Evolutionary conservation across 2,888 invertebrate genomes (phyloP).

Genomic region (Thereva unica): DNA sequence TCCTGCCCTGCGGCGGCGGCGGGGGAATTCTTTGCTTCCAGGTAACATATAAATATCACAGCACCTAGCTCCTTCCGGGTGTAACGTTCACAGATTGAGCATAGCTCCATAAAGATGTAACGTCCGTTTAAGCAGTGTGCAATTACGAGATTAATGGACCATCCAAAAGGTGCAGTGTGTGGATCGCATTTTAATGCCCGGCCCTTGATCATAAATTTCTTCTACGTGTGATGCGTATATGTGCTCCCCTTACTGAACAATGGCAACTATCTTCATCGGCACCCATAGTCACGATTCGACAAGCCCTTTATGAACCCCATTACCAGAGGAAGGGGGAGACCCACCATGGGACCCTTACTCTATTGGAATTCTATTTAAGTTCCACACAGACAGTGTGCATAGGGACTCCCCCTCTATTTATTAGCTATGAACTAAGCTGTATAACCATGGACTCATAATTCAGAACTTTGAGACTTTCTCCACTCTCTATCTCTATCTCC

Average conservation of each 20-base stretch:
- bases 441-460: not conserved
- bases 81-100: slow-evolving; percentile 7
- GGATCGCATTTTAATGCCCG: slow-evolving; percentile 10
- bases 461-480: slow-evolving; percentile 3
- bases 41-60: slow-evolving; percentile 9
- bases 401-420: not conserved
- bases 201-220: slow-evolving; percentile 10
- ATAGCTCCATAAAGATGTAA: not conserved
- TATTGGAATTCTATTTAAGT: slow-evolving; percentile 7
- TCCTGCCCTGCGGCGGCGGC: no score
- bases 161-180: slow-evolving; percentile 11
- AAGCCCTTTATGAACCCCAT: slow-evolving; percentile 1
- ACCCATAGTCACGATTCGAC: no score
- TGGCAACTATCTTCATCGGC: no score
- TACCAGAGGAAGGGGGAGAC: not conserved
- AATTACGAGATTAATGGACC: slow-evolving; percentile 21
- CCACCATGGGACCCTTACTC: not conserved
- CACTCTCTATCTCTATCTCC: no score
- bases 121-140: slow-evolving; percentile 5
- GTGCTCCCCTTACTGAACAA: no score
- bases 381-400: not conserved
- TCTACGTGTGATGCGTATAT: no score
- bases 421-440: not conserved
- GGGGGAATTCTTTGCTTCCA: slow-evolving; percentile 4
- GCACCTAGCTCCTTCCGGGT: not conserved